Evolutionary conservation across 2,888 invertebrate species (phyloP), one percentile per base, ranked within the genome.

Genomic region (Dicycla oo): DNA sequence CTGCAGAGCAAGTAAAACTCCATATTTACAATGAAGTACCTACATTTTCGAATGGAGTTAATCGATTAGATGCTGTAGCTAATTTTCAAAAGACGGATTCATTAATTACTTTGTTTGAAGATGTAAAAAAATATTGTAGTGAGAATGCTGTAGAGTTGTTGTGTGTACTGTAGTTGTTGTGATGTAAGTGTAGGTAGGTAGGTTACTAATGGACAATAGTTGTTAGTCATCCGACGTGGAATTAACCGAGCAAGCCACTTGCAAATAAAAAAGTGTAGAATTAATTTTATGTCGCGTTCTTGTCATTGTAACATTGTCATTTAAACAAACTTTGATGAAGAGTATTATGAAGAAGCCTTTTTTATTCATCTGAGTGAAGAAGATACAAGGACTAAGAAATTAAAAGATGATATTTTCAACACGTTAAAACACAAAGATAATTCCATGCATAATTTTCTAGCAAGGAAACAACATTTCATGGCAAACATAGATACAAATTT

Each of bases 221-320:
- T 62, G 45, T 82, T 80, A 80, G 69, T 80, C 75, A 83, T 61
- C 23, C 20, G 61, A 62, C 45, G 62, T 75, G 67, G 75, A 83
- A 70, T 68, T 83, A 83, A 60, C 69, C 66, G 20, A 34, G 18
- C 67, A 45, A 78, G 54, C 43, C 56, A 58, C 20, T 62, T 26
- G 49, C 64, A 67, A 83, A 75, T 70, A 70, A 70, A 73, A 63
- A 56, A 54, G n/a, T 61, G 65, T 68, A 51, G 11, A 51, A 62
- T 49, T 34, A 15, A 66, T 69, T 78, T 67, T 51, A 65, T 51
- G 43, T 57, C 38, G 51, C 43, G 43, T 69, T 49, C 18, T 49
- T 56, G 18, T 11, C n/a, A 38, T 11, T 53, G 20, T 60, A 56
- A 34, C 23, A 63, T 47, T 49, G 30, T 51, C 34, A 58, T 47